These are phyloP conservation scores for Heliconius hewitsoni DNA, from an alignment of 1,140 invertebrate species.

Conservation along the genomic window DNA sequence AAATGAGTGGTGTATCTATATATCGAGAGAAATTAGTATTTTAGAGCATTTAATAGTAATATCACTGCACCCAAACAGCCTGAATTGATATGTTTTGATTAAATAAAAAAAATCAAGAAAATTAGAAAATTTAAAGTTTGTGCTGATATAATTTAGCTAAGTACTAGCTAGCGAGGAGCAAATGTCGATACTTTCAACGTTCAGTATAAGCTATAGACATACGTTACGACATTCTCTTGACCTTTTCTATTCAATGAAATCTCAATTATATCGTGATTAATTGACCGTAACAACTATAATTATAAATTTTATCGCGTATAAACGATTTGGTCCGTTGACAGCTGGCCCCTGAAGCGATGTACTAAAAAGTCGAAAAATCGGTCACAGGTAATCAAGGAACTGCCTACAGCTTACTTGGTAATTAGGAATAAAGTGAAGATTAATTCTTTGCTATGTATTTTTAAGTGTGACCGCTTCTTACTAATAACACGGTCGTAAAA, in stretches of 20 bases:
- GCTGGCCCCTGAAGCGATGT: conserved; percentile 50
- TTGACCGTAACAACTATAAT: conserved; percentile 56
- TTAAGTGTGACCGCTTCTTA: conserved; percentile 1
- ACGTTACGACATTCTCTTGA: conserved; percentile 32
- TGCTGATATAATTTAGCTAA: too few relatives aligned
- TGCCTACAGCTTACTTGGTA: conserved; percentile 30
- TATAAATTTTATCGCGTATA: conserved; percentile 51
- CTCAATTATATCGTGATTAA: conserved; percentile 61
- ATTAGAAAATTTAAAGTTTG: too few relatives aligned
- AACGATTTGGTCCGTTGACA: conserved; percentile 50
- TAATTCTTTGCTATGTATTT: conserved; percentile 4
- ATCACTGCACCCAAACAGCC: too few relatives aligned
- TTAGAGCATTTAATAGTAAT: too few relatives aligned
- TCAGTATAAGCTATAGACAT: background rate
- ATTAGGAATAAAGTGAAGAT: conserved; percentile 28
- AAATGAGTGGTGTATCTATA: too few relatives aligned
- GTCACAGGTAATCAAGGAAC: conserved; percentile 39
- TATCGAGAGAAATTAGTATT: too few relatives aligned
- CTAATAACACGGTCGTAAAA: conserved; percentile 12
- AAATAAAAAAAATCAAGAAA: too few relatives aligned
- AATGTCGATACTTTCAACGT: background rate
- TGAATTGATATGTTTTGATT: too few relatives aligned
- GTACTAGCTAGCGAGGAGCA: too few relatives aligned
- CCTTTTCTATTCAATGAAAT: conserved; percentile 53
- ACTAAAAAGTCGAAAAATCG: conserved; percentile 50